Conservation (phyloP, 2,113 vertebrate species). For the Ammospiza caudacuta region DNA sequence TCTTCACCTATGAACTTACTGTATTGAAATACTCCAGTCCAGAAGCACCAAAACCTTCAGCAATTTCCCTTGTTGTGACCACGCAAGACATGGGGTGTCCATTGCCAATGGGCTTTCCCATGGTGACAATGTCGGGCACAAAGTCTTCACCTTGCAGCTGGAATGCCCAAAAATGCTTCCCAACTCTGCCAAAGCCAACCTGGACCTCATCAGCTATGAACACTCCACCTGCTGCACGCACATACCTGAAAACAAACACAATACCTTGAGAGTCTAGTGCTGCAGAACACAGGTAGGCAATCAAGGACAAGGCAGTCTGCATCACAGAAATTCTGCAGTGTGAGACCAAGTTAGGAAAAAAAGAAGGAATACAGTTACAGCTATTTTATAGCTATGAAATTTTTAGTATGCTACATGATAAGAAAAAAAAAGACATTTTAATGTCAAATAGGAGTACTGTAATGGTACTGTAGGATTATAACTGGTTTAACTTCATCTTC, state of each 20-base stretch:
- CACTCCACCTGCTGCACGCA: constrained; percentile 84
- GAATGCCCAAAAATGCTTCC: constrained; percentile 94
- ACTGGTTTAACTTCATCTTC: background rate
- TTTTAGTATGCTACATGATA: background rate
- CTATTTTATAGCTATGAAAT: background rate
- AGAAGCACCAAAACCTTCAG: constrained; percentile 85
- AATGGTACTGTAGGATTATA: background rate
- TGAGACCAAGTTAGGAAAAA: background rate
- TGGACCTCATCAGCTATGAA: constrained; percentile 97
- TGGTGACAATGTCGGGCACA: constrained; percentile 94
- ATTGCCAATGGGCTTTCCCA: constrained; percentile 98
- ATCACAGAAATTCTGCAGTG: background rate
- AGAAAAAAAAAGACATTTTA: background rate
- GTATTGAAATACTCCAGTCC: constrained; percentile 98
- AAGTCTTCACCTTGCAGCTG: constrained; percentile 92
- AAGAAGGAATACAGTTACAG: background rate
- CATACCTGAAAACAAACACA: constrained; percentile 75
- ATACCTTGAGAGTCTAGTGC: background rate
- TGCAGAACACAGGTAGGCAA: rapidly evolving
- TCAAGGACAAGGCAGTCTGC: background rate
- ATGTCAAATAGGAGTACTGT: background rate
- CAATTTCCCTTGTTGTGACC: constrained; percentile 89
- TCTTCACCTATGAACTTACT: constrained; percentile 70
- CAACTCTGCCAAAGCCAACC: constrained; percentile 93
- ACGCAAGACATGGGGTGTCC: constrained; percentile 98